Percentiles rank a stretch among this genome's conserved stretches.
These are phyloP conservation scores for Pterocles orientalis DNA, from an alignment of 2,113 vertebrate species.

Conservation along the genomic window DNA sequence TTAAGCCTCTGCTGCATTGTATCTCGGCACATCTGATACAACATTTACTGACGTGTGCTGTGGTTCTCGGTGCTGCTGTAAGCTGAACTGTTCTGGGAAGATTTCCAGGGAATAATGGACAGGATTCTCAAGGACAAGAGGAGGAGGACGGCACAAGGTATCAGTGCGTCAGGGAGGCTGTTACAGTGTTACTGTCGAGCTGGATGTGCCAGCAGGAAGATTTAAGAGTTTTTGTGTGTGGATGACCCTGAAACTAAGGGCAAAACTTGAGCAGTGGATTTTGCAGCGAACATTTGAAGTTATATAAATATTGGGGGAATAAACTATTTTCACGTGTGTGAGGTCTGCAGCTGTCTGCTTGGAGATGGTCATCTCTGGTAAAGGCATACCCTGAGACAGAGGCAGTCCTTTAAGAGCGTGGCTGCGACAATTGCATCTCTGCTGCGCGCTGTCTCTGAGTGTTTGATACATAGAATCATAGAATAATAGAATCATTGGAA, in stretches of 20 bases:
- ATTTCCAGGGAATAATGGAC: conserved; percentile 25
- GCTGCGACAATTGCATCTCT: neutral
- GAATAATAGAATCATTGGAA: no score
- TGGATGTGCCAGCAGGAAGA: neutral
- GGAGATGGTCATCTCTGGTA: neutral
- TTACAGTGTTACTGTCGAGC: neutral
- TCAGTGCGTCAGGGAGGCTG: neutral
- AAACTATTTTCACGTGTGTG: neutral
- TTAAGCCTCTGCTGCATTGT: neutral
- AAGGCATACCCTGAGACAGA: neutral
- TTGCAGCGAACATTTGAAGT: neutral
- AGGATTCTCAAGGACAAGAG: conserved; percentile 27
- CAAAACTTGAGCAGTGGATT: neutral
- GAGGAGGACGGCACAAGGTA: neutral
- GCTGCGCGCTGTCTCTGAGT: neutral
- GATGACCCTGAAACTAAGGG: neutral
- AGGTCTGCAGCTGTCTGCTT: neutral
- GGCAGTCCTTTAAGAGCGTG: neutral
- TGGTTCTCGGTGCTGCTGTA: conserved; percentile 5
- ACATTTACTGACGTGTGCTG: neutral
- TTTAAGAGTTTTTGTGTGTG: neutral
- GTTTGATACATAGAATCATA: neutral
- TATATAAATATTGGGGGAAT: neutral
- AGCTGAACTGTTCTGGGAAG: conserved; percentile 32
- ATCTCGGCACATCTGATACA: neutral